Conservation (phyloP, 1,140 invertebrate species). For the Drosophila paulistorum region DNA sequence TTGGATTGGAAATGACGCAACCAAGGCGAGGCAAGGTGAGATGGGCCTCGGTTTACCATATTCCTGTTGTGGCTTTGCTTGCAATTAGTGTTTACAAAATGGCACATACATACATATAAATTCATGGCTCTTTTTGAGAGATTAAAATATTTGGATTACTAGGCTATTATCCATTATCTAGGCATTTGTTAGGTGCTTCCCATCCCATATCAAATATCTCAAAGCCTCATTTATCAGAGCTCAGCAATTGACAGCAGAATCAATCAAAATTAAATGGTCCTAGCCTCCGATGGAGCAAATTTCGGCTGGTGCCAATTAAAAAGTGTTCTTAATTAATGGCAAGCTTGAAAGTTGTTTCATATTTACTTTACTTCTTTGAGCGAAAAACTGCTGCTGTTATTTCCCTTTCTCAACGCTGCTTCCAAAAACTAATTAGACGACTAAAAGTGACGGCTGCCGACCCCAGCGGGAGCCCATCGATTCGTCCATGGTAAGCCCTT, state of each 20-base stretch:
- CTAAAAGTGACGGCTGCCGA: slow-evolving; percentile 28
- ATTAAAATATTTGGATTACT: background rate
- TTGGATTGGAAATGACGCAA: background rate
- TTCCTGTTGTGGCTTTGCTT: background rate
- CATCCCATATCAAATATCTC: background rate
- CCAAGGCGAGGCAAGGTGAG: background rate
- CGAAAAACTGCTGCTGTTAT: slow-evolving; percentile 51
- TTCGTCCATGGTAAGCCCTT: slow-evolving; percentile 29
- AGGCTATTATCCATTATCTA: too few species aligned
- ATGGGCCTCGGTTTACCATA: too few species aligned
- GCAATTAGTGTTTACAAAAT: slow-evolving; percentile 19
- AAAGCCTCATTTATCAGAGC: slow-evolving; percentile 14
- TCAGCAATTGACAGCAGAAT: slow-evolving; percentile 49
- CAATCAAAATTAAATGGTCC: slow-evolving; percentile 55
- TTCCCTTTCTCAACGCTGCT: slow-evolving; percentile 8
- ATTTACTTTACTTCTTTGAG: slow-evolving; percentile 36
- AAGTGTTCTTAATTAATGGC: slow-evolving; percentile 61
- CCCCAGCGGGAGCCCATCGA: slow-evolving; percentile 30
- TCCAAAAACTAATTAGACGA: slow-evolving; percentile 62
- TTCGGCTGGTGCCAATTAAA: slow-evolving; percentile 43
- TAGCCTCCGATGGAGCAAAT: slow-evolving; percentile 1
- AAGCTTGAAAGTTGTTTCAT: slow-evolving; percentile 37
- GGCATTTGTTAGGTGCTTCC: background rate
- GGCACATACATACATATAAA: slow-evolving; percentile 13
- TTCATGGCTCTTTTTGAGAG: slow-evolving; percentile 9